A percentile compares a stretch with the other conserved stretches of the same genome.
phyloP scores from a whole-genome alignment of 2,113 vertebrate genomes.

The Notarius lentiginosus region DNA sequence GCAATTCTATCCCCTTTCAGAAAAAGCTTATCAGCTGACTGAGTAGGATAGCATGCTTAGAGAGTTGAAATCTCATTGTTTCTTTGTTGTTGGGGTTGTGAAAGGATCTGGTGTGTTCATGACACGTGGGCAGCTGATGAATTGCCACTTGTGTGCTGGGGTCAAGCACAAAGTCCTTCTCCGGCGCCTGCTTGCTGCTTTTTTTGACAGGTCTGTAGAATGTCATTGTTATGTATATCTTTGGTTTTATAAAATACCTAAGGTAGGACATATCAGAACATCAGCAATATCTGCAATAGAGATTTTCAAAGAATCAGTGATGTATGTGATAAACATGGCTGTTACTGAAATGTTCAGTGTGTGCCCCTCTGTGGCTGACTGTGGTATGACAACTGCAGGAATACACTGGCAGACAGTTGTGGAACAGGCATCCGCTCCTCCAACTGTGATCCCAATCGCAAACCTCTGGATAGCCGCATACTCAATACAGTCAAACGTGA shows the following conservation, averaged over 20 bases:
- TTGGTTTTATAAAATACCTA: background rate
- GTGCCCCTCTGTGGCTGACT: constrained; percentile 58
- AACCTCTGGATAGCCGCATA: constrained; percentile 92
- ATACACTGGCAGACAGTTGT: constrained; percentile 94
- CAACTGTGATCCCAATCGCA: constrained; percentile 91
- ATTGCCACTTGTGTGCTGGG: constrained; percentile 93
- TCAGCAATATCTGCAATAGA: constrained; percentile 26
- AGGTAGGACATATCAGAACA: background rate
- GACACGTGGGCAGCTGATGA: constrained; percentile 97
- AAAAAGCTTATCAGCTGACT: constrained; percentile 35
- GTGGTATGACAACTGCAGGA: constrained; percentile 76
- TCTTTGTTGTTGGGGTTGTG: constrained; percentile 41
- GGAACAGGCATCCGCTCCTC: constrained; percentile 95
- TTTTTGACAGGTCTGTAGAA: constrained; percentile 88
- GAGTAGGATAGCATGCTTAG: constrained; percentile 21
- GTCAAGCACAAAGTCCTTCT: constrained; percentile 97
- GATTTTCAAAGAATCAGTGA: constrained; percentile 33
- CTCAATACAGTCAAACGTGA: constrained; percentile 94
- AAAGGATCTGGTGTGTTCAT: constrained; percentile 91
- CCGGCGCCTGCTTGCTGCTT: constrained; percentile 89
- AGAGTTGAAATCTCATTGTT: constrained; percentile 43
- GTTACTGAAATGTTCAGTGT: constrained; percentile 29
- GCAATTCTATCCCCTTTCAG: constrained; percentile 14
- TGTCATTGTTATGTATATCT: background rate
- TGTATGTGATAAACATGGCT: constrained; percentile 32